Conservation (phyloP, 2,888 invertebrate species). For the Zeuzera pyrina region DNA sequence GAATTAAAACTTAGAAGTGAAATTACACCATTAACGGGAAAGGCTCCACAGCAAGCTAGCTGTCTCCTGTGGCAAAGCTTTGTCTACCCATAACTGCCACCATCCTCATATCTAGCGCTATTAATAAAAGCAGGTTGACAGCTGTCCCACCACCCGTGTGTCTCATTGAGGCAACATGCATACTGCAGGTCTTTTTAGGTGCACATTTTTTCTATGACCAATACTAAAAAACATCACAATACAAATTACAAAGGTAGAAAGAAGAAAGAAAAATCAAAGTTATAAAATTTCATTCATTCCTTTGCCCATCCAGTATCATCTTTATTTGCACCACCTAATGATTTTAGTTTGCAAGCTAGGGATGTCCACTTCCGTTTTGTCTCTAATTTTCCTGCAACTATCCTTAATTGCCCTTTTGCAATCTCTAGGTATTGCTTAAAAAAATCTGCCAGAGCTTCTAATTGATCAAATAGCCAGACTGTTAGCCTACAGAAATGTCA, state of each 20-base stretch:
- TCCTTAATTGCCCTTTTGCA: background rate
- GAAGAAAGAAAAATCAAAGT: background rate
- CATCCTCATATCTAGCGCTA: no score
- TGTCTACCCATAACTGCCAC: no score
- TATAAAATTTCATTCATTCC: background rate
- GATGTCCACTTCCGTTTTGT: no score
- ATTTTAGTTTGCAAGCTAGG: background rate
- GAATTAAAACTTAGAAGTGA: no score
- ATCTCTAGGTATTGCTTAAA: background rate
- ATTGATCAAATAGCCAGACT: no score
- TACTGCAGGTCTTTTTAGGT: background rate
- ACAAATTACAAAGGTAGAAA: background rate
- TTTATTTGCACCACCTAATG: background rate
- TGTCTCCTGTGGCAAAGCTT: no score
- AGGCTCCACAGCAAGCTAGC: background rate
- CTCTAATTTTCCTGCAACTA: background rate
- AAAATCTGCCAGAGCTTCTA: background rate
- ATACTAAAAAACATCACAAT: background rate
- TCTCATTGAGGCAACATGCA: background rate
- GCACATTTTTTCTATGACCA: background rate
- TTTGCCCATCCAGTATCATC: background rate
- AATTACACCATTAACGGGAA: background rate
- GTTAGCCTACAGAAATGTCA: no score
- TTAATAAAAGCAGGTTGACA: no score
- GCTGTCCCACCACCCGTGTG: background rate